Evolutionary conservation across 2,113 vertebrate genomes (phyloP).

Genomic region (Campylomormyrus numenius): DNA sequence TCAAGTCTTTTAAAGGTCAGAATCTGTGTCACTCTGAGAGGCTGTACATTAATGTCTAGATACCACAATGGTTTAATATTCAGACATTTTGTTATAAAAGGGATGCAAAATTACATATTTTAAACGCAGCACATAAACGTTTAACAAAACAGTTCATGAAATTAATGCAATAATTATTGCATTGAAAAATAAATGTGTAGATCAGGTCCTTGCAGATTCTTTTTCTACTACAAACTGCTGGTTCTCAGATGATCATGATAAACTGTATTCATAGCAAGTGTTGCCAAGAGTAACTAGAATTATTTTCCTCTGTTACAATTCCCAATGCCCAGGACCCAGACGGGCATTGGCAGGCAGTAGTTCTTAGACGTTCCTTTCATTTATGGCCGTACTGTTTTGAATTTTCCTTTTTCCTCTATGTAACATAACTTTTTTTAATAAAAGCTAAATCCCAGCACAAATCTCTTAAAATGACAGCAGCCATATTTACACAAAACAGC

Average conservation of each 20-base stretch:
- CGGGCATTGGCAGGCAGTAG: background rate
- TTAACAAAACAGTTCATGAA: background rate
- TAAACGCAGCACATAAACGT: background rate
- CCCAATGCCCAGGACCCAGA: background rate
- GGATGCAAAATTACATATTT: background rate
- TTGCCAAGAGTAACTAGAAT: slow-evolving; percentile 21
- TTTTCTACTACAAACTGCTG: background rate
- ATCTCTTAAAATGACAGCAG: background rate
- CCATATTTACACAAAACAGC: background rate
- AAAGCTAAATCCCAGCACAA: background rate
- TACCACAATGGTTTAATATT: background rate
- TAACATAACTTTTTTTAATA: background rate
- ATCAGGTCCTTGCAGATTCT: background rate
- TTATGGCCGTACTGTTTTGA: background rate
- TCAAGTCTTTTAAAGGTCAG: slow-evolving; percentile 32
- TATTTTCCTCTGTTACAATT: slow-evolving; percentile 27
- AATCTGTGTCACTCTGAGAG: slow-evolving; percentile 31
- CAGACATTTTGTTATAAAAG: background rate
- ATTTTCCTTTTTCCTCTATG: background rate
- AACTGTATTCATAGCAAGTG: background rate
- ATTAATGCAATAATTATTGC: too few species aligned
- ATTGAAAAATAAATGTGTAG: background rate
- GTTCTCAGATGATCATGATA: background rate
- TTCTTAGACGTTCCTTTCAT: background rate
- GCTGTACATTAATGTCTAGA: background rate